Evolutionary conservation across 2,113 vertebrate species (phyloP), one percentile per base, ranked within the genome.

Genomic region (Rhadina sibilatrix): DNA sequence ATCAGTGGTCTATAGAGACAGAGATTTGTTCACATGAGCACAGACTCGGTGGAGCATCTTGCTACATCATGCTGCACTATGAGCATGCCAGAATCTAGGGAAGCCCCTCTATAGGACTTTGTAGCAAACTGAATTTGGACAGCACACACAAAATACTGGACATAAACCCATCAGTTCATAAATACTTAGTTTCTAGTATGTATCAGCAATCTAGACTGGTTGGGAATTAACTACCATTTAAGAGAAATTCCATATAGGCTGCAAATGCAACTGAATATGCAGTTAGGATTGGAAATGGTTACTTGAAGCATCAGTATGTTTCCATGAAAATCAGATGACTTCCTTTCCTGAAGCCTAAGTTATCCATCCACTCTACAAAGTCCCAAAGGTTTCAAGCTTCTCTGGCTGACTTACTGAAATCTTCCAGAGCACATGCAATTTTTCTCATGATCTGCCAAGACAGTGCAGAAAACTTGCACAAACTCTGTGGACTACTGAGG

Each of bases 401-500:
- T 89, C 74, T 94, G 65, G 35, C 60, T 87, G 60, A 82, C 38
- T 92, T 75, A 89, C 38, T 2, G 3, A 87, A 71, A 44, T 71
- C 38, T 92, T 92, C 35, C 79, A 93, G 68, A 92, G 59, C 59
- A 57, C 14, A 61, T 0, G 2, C 74, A 47, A 31, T 86, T 86
- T 94, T 94, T 89, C 71, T 93, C 86, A 64, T 65, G 47, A 80
- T 92, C 68, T 92, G 90, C 68, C 79, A 94, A 66, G 54, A 66
- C 68, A 70, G 46, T 5, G 42, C 69, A 90, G 59, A 89, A 84
- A 84, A 44, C 76, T 44, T 78, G 30, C 52, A 87, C 46, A 81
- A 87, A 76, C 61, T 54, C 80, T 50, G 40, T 49, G 68, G 68
- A 66, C 60, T 89, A 38, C 0, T 40, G 56, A 76, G 49, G 56